Base-by-base conservation (phyloP, 2,797 vertebrate genomes). In the Atherinosoma microstoma region DNA sequence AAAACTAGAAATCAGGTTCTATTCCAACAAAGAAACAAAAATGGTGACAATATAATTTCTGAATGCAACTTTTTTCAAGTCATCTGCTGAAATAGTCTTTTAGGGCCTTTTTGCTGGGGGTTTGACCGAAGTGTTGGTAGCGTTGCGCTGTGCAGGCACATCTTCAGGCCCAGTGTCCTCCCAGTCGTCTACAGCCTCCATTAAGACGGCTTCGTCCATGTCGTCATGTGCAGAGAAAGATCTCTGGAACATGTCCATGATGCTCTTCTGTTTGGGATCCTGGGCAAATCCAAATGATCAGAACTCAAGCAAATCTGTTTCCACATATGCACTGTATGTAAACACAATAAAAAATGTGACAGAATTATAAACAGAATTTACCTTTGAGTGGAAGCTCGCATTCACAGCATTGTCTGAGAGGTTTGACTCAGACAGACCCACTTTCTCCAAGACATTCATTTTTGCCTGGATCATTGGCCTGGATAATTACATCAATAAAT, bases 401-500 rank as follows among this genome's bases (percentile, higher is more conserved):
- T 93, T 94, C 83, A 96, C 92, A 2, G 96, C 96, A 8, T 95
- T 95, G 86, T 96, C 92, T 0, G 96, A 97, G 85, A 99, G 95
- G 90, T 93, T 95, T 2, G 95, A 92, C 91, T 98, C 97, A 0
- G 97, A 98, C 78, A 99, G 94, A 35, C 98, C 98, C 7, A 97
- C 98, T 91, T 98, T 92, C 58, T 97, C 96, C 85, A 99, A 87
- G 64, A 99, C 92, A 79, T 95, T 96, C 92, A 99, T 97, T 89
- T 99, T 99, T 74, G 94, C 92, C 90, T 99, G 97, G 90, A 99
- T 97, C 94, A 99, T 93, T 40, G 98, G 98, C 98, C 98, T 99
- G 76, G 22, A 82, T 66, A 30, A 73, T 65, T 20, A 53, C 49
- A 82, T 18, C 59, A 42, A 79, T 22, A 36, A 40, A 72, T 47